Base-by-base conservation (phyloP, 2,113 vertebrate species). In the Turdus rufiventris region DNA sequence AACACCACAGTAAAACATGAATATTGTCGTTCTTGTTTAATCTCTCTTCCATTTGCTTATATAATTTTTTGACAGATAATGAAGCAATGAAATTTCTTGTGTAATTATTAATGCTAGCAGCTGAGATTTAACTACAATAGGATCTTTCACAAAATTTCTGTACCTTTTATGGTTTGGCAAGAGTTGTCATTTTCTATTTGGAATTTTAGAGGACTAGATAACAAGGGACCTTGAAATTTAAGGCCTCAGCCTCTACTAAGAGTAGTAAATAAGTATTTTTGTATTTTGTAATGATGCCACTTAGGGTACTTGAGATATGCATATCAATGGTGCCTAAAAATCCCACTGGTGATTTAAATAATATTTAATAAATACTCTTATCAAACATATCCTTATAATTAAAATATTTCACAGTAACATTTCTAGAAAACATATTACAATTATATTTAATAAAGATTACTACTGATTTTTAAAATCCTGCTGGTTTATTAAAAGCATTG, bases 381-480 rank as follows among this genome's bases (percentile, higher is more conserved):
- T 47, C 53, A 60, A 60, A 47, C 0, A 4, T 40, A 60, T 12
- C 7, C 7, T 65, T 80, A 19, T 28, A 33, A 50, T 38, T 66
- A 13, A 58, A 66, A 29, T 29, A 38, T 17, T 19, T 36, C 3
- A 16, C 3, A 40, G 19, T 18, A 20, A 67, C 12, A 17, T 17
- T 24, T 38, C 8, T 15, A 34, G 6, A 24, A 74, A 25, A 47
- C 26, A 2, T 7, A 50, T 40, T 43, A 43, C 17, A 29, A 58
- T 38, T 24, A 15, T 29, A 31, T 31, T 40, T 68, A 25, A 82
- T 21, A 75, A 28, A 23, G 18, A 31, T 40, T 34, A 38, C 33
- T 28, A 33, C 5, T 5, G 25, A 40, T 54, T 31, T 81, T 54
- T 5, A 1, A 66, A 31, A 54, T 34, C 14, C 19, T 0, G 0